A percentile compares a stretch with the other conserved stretches of the same genome.
Conservation (phyloP, 2,888 invertebrate species). For the Pardosa pseudoannulata region DNA sequence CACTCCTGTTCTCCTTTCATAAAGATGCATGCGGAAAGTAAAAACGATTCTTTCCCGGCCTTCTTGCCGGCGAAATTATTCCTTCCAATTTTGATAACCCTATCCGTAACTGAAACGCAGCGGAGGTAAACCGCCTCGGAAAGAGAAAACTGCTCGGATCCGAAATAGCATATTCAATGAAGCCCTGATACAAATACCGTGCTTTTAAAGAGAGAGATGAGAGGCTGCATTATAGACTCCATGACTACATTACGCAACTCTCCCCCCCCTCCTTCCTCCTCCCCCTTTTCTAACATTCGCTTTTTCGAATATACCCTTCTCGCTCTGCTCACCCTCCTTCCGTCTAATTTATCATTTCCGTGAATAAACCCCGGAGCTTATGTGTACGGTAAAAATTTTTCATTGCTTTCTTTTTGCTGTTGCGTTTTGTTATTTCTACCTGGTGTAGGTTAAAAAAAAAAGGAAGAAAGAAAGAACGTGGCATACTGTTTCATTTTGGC, state of each 20-base stretch:
- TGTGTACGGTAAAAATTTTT: constrained; percentile 60
- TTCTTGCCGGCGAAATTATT: neutral
- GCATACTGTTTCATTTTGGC: constrained; percentile 71
- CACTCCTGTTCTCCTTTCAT: neutral
- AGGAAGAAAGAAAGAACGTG: constrained; percentile 30
- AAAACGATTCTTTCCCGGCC: neutral
- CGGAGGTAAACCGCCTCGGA: neutral
- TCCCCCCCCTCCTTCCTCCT: constrained; percentile 14
- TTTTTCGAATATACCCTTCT: constrained; percentile 25
- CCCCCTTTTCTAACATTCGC: constrained; percentile 6
- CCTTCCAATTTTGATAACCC: constrained; percentile 9
- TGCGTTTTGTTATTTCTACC: constrained; percentile 21
- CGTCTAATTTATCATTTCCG: constrained; percentile 69
- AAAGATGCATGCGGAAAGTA: neutral
- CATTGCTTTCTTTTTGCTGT: constrained; percentile 46
- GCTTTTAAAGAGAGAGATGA: constrained; percentile 66
- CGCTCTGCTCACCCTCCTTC: constrained; percentile 26
- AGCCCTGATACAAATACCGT: constrained; percentile 38
- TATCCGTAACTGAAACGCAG: constrained; percentile 4
- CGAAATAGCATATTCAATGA: constrained; percentile 51
- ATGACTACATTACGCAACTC: constrained; percentile 64
- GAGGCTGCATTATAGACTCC: constrained; percentile 35
- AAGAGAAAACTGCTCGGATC: neutral
- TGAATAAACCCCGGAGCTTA: constrained; percentile 42
- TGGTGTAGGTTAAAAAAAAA: constrained; percentile 37